Evolutionary conservation across 2,888 invertebrate genomes (phyloP).

Genomic region (Sicus ferrugineus): DNA sequence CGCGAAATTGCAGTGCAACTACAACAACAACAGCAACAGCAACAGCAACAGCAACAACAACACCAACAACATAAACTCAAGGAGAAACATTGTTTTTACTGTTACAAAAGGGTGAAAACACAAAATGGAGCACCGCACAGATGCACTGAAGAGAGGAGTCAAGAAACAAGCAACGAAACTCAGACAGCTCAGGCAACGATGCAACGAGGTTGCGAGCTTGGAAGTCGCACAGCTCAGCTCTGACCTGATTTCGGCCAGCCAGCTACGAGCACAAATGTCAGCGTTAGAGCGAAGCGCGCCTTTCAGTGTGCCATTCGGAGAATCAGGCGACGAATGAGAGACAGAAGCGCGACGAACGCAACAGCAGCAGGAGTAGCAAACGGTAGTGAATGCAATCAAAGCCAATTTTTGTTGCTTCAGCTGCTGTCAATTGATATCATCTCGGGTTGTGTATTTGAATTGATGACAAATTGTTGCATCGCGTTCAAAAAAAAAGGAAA

Average conservation of each 20-base stretch:
- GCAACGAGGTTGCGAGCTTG: too few species aligned
- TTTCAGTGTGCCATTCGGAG: too few species aligned
- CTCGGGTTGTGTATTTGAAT: not conserved
- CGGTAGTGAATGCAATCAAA: not conserved
- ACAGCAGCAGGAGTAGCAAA: not conserved
- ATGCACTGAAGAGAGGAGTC: too few species aligned
- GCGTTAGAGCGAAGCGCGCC: too few species aligned
- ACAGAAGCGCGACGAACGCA: not conserved
- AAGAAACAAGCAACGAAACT: not conserved
- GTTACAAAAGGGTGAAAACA: too few species aligned
- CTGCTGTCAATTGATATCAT: not conserved
- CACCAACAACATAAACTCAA: too few species aligned
- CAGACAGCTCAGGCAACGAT: too few species aligned
- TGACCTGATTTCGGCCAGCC: too few species aligned
- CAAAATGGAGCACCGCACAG: too few species aligned
- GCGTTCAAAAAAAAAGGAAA: not conserved
- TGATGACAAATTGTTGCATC: not conserved
- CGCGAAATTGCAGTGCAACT: not conserved
- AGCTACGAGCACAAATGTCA: too few species aligned
- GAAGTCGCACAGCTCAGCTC: too few species aligned
- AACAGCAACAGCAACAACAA: not conserved
- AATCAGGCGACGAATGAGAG: not conserved
- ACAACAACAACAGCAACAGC: slow-evolving; percentile 1
- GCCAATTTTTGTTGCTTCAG: not conserved
- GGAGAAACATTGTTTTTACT: not conserved